Evolutionary conservation across 1,140 invertebrate genomes (phyloP).

Genomic region (Leptestheria dahalacensis): DNA sequence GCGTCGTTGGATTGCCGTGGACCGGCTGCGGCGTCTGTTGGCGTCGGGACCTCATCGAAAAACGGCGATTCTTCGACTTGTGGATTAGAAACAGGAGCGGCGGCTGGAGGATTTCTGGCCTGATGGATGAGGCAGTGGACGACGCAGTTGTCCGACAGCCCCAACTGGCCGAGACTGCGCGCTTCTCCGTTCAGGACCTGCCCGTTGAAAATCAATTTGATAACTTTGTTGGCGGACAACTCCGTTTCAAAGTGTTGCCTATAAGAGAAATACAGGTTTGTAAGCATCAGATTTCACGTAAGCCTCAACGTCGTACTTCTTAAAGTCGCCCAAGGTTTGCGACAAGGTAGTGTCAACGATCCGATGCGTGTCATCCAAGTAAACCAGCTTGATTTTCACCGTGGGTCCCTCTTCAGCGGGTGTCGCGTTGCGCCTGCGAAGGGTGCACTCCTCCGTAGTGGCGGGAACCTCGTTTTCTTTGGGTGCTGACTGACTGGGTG

Average conservation of each 20-base stretch:
- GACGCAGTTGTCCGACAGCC: conserved; percentile 69
- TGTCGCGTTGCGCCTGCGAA: not conserved
- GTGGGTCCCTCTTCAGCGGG: conserved; percentile 24
- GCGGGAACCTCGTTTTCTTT: not conserved
- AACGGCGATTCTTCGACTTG: not conserved
- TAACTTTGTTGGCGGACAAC: conserved; percentile 52
- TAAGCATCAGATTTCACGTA: conserved; percentile 5
- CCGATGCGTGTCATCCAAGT: conserved; percentile 69
- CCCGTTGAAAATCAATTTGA: conserved; percentile 75
- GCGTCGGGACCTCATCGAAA: conserved; percentile 13
- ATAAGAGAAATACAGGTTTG: conserved; percentile 26
- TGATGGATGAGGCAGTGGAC: conserved; percentile 70
- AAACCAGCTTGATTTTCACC: conserved; percentile 65
- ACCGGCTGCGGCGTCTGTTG: conserved; percentile 15
- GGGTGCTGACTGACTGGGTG: not conserved
- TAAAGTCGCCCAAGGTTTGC: conserved; percentile 68
- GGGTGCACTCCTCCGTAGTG: not conserved
- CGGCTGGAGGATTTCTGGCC: conserved; percentile 22
- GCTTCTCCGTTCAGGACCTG: conserved; percentile 60
- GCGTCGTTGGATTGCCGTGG: not conserved
- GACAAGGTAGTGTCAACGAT: conserved; percentile 55
- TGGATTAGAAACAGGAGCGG: not conserved
- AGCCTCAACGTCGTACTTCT: conserved; percentile 42
- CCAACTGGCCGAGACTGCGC: conserved; percentile 56
- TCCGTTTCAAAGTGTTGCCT: conserved; percentile 69